phyloP scores from a whole-genome alignment of 2,797 vertebrate genomes.

The Eulemur mongoz region DNA sequence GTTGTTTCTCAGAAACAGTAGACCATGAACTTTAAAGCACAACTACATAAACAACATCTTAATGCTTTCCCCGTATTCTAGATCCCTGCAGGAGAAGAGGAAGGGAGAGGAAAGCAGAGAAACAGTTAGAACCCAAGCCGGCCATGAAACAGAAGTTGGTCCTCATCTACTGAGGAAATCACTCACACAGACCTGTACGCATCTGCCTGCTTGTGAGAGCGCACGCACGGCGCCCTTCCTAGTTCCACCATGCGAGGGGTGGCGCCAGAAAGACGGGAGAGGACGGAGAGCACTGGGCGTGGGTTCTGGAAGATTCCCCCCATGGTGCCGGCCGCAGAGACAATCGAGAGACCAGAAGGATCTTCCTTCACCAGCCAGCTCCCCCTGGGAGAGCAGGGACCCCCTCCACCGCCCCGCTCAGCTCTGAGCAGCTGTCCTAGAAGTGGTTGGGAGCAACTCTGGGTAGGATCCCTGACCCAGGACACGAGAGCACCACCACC shows the following conservation, averaged over 20 bases:
- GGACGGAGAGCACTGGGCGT: background rate
- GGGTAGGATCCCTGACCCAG: background rate
- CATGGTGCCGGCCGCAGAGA: background rate
- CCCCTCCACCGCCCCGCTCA: background rate
- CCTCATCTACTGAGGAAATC: background rate
- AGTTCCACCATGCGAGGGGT: background rate
- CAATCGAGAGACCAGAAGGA: background rate
- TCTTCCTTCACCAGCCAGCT: background rate
- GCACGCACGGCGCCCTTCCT: background rate
- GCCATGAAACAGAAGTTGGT: background rate
- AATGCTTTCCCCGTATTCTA: background rate
- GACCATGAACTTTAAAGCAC: background rate
- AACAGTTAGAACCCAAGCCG: background rate
- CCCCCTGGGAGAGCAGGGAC: rapidly evolving
- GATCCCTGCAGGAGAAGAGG: background rate
- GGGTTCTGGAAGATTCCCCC: background rate
- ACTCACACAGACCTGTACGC: rapidly evolving
- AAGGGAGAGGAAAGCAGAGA: background rate
- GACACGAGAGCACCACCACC: background rate
- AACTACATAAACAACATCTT: background rate
- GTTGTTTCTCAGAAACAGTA: background rate
- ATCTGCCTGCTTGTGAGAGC: rapidly evolving
- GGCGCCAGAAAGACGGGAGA: background rate
- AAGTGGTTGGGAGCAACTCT: background rate
- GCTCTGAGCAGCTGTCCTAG: background rate